Base-by-base conservation (phyloP, 2,888 invertebrate genomes). In the Geophilus truncorum region DNA sequence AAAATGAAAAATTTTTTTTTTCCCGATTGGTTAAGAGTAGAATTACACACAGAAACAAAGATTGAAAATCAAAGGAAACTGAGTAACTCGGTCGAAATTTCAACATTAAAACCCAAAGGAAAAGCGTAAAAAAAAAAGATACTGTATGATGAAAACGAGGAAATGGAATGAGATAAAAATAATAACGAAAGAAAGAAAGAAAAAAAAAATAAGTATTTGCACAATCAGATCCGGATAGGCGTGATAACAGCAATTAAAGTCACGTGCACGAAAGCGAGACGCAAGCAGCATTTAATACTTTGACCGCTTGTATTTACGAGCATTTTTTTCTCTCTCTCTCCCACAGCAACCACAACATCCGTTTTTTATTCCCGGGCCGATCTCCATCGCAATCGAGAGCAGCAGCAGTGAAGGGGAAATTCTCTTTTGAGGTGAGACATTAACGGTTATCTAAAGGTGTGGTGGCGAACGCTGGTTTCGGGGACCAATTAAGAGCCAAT, bases 401-500 rank as follows among this genome's bases (percentile, higher is more conserved):
- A 15, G 28, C 28, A 70, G 25, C 25, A 70, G 70, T 23, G 70
- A 70, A 15, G 25, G 70, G n/a, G n/a, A 23, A 70, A 70, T 70
- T 70, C 70, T 70, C 70, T 70, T 25, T 70, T 70, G 70, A 70
- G 70, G 70, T 70, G 70, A 70, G 70, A 70, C 28, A 23, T 70
- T 2, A 70, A 23, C 12, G 25, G 25, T 70, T 70, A 70, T 70
- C 70, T 70, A n/a, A 70, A 70, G 70, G 70, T 23, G 28, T 70
- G 12, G 70, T 70, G 9, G 70, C 25, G 15, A 28, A 70, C 28
- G 28, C 25, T 28, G 70, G 70, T 70, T 51, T 70, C 12, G 70
- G 25, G 70, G 70, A 70, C 45, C 70, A 70, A 70, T 70, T 70
- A 70, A 70, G 70, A 70, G 70, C 25, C 70, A 70, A 70, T 70